Evolutionary conservation across 37 sponge, comb jelly and placozoan genomes (phyloP).

Genomic region (Ephydatia muelleri): DNA sequence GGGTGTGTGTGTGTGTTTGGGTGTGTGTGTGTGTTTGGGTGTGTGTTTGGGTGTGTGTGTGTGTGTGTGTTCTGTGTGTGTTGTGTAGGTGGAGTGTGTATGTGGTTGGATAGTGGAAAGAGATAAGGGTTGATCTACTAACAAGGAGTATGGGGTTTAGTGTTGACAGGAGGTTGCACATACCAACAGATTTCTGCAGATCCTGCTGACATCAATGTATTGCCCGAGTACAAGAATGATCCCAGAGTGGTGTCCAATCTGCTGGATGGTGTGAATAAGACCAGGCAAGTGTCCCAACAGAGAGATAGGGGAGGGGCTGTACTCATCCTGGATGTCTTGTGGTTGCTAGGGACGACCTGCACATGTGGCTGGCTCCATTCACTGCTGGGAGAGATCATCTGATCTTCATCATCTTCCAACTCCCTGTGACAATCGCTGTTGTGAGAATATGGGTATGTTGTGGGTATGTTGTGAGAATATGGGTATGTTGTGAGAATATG

Average conservation of each 20-base stretch:
- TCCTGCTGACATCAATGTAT: slow-evolving; percentile 93
- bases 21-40: too few relatives aligned
- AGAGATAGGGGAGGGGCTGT: too few relatives aligned
- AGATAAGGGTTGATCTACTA: too few relatives aligned
- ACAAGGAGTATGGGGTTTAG: too few relatives aligned
- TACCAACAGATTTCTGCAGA: slow-evolving; percentile 84
- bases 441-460: slow-evolving; percentile 91
- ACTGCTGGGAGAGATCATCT: slow-evolving; percentile 75
- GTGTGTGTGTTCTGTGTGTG: not conserved
- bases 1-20: too few relatives aligned
- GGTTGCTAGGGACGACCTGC: slow-evolving; percentile 85
- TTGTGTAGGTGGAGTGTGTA: not conserved
- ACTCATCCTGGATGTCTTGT: not conserved
- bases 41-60: too few relatives aligned
- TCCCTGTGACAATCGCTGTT: slow-evolving; percentile 67
- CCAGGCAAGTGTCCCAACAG: slow-evolving; percentile 32
- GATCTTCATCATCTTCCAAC: slow-evolving; percentile 62
- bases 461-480: not conserved
- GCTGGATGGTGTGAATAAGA: slow-evolving; percentile 89
- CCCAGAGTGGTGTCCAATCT: slow-evolving; percentile 91
- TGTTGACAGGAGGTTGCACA: too few relatives aligned
- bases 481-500: not conserved
- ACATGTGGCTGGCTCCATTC: slow-evolving; percentile 99
- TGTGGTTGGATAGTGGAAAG: not conserved
- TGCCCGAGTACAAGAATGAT: slow-evolving; percentile 85